Base-by-base conservation (phyloP, 2,888 invertebrate species). In the Callyntrura sp. region DNA sequence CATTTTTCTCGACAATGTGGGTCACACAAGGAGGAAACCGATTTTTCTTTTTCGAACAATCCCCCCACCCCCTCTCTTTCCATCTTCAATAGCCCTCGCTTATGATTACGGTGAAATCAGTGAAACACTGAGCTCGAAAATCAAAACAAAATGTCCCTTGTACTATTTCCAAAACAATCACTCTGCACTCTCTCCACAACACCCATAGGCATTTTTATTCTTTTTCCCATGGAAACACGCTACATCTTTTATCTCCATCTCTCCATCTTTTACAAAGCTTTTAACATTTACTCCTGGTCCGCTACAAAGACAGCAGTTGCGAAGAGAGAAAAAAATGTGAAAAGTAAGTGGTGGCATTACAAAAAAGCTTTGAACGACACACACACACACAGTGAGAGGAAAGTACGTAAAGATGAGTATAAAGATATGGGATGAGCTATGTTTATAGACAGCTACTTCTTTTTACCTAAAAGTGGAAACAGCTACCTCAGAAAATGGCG, bases 361-460 rank as follows among this genome's bases (percentile, higher is more conserved):
- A 51, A 51, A 51, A 51, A 51, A 51, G 11, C 5, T 51, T 35
- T 6, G 3, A 35, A 35, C 35, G 35, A 35, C 6, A 35, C 6
- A 35, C 35, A 35, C 6, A 35, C 6, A 35, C 35, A 6, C 35
- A 35, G 35, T 6, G 35, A 35, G 51, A n/a, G 51, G 9, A 51
- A 12, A 65, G 62, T 65, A 25, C 62, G 62, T 65, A 28, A 65
- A 65, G 62, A 65, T 65, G 62, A 65, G 28, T 14, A 28, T 65
- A 65, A 65, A 65, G 62, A 65, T 65, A 65, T 28, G 62, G 28
- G 28, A 65, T 65, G 62, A 65, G 62, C 62, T 8, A 65, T 65
- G 28, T 28, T 9, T 60, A 60, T 23, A 60, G 60, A 5, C 20
- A 60, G 60, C 12, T 65, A 17, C 17, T 14, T 57, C 9, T 25